phyloP scores from a whole-genome alignment of 2,888 invertebrate genomes.

The Brachyopa scutellaris region DNA sequence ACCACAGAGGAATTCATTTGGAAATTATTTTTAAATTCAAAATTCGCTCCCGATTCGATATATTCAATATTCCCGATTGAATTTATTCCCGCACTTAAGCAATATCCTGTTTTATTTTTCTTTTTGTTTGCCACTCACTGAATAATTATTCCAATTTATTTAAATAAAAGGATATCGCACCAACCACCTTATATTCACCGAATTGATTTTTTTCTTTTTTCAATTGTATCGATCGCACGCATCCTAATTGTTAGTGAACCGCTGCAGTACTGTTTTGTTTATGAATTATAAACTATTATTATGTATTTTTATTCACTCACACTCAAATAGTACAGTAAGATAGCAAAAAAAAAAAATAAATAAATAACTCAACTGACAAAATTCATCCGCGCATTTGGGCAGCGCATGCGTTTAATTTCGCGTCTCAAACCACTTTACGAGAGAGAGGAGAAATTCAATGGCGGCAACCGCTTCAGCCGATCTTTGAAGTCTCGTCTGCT shows the following conservation, averaged over 20 bases:
- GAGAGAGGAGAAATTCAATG: conserved; percentile 65
- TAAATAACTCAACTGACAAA: conserved; percentile 74
- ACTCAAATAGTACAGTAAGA: conserved; percentile 9
- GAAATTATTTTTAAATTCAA: conserved; percentile 22
- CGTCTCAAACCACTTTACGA: conserved; percentile 79
- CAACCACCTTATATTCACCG: conserved; percentile 52
- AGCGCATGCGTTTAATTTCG: conserved; percentile 78
- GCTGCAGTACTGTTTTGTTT: conserved; percentile 67
- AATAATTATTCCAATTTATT: conserved; percentile 54
- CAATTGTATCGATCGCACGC: conserved; percentile 32
- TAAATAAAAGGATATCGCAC: conserved; percentile 43
- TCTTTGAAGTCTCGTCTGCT: conserved; percentile 45
- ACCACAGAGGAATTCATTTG: conserved; percentile 58
- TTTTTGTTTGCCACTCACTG: conserved; percentile 38
- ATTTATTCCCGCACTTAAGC: conserved; percentile 7
- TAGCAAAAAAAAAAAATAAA: conserved; percentile 69
- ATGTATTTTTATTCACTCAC: conserved; percentile 52
- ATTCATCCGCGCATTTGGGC: conserved; percentile 74
- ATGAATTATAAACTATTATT: conserved; percentile 50
- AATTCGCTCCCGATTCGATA: conserved; percentile 11
- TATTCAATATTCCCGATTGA: conserved; percentile 34
- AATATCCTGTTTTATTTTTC: conserved; percentile 28
- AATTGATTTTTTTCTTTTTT: neutral
- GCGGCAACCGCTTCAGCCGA: conserved; percentile 61
- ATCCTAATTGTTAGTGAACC: conserved; percentile 53